phyloP scores from a whole-genome alignment of 1,140 invertebrate genomes.

The Trichonephila inaurata region DNA sequence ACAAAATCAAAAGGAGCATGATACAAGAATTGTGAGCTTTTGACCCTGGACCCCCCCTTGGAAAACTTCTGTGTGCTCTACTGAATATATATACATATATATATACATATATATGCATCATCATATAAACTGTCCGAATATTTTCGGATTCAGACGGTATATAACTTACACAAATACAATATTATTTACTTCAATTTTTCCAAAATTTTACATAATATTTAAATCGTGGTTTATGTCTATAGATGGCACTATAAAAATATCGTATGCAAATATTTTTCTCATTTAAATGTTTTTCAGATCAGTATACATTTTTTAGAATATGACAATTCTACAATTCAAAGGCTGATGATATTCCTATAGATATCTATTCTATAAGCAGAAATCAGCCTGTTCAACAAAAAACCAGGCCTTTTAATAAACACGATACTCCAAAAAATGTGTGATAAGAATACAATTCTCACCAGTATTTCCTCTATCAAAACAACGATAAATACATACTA shows the following conservation, averaged over 20 bases:
- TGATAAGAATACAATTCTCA: background rate
- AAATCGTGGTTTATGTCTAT: constrained; percentile 9
- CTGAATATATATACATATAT: no score
- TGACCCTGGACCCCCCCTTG: no score
- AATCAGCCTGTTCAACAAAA: background rate
- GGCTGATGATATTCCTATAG: background rate
- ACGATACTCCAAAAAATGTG: background rate
- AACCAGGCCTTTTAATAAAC: background rate
- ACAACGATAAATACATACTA: constrained; percentile 34
- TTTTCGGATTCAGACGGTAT: background rate
- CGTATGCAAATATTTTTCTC: constrained; percentile 38
- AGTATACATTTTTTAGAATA: background rate
- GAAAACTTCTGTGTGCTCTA: no score
- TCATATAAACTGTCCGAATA: constrained; percentile 1
- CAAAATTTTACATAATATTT: background rate
- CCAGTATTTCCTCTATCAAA: background rate
- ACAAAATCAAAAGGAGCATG: no score
- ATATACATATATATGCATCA: background rate
- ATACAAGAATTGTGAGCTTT: no score
- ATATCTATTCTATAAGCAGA: background rate
- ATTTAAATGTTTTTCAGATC: constrained; percentile 7
- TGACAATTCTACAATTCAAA: background rate
- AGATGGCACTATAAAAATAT: constrained; percentile 75
- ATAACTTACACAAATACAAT: background rate
- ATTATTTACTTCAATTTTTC: background rate